Evolutionary conservation across 2,797 vertebrate species (phyloP).

Genomic region (Gouania willdenowi): DNA sequence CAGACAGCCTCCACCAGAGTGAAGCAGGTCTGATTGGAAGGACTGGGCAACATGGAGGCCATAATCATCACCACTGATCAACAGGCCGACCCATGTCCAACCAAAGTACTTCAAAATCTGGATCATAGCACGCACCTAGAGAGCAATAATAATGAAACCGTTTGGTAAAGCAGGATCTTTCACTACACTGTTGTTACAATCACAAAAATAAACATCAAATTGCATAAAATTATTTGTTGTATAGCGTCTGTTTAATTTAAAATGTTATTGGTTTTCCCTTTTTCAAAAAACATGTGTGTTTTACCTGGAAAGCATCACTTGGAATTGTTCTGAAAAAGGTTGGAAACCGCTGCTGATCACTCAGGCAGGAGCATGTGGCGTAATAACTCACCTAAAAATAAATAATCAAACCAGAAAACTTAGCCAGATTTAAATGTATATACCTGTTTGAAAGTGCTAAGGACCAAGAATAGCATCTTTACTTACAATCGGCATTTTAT

Average conservation of each 20-base stretch:
- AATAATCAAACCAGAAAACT: neutral
- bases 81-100: conserved; percentile 71
- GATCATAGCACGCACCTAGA: conserved; percentile 19
- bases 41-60: conserved; percentile 57
- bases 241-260: too few species aligned
- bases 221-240: too few species aligned
- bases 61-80: conserved; percentile 71
- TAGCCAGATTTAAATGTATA: too few species aligned
- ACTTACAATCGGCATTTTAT: conserved; percentile 20
- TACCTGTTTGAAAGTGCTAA: too few species aligned
- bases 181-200: too few species aligned
- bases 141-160: too few species aligned
- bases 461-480: too few species aligned
- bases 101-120: conserved; percentile 43
- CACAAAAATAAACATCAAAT: too few species aligned
- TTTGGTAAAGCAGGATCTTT: too few species aligned
- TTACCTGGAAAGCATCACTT: conserved; percentile 66
- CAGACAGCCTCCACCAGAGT: conserved; percentile 44
- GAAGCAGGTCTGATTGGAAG: conserved; percentile 40
- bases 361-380: conserved; percentile 61
- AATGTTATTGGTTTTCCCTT: too few species aligned
- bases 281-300: neutral
- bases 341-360: conserved; percentile 41
- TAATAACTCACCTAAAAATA: conserved; percentile 65
- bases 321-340: conserved; percentile 66